Base-by-base conservation (phyloP, 2,888 invertebrate species). In the Leptarthrus brevirostris region DNA sequence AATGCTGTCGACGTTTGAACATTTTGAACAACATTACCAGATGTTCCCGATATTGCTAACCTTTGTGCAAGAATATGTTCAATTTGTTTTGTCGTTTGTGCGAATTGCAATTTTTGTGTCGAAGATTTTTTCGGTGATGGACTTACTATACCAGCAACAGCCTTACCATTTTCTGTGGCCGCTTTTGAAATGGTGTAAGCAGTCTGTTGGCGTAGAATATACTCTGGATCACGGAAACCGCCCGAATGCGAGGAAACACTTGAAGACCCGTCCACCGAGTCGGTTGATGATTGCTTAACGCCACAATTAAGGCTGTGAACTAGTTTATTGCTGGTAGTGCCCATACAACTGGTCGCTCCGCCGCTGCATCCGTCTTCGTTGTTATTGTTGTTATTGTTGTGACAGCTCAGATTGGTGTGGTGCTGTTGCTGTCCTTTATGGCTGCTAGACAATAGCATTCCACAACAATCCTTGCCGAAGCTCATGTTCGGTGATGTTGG, bases 41-140 rank as follows among this genome's bases (percentile, higher is more conserved):
- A n/a, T 6, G 56, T 44, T 3, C n/a, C 14, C 1, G 49, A 30
- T n/a, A 44, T 30, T 61, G 61, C 26, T 20, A 84, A 75, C 44
- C 85, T 77, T 78, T 86, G 86, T 4, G 85, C 81, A 14, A 86
- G 77, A 30, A 86, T 78, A 76, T 86, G 86, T 76, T 86, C 86
- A 74, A 86, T 77, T 78, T 86, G 86, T 76, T 84, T 85, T 71
- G 85, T 85, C 44, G 84, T 85, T 77, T 86, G 85, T 77, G 85
- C 84, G 74, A 86, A 85, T 76, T 85, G 84, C 16, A 64, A 44
- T 47, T 64, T 64, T 47, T 47, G 40, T 36, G 69, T 61, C 44
- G 73, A 14, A 20, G 53, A 20, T 52, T 40, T 30, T 44, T 58
- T 47, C 44, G 24, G 8, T n/a, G 64, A 44, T 64, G 64, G 24